phyloP scores from a whole-genome alignment of 2,888 invertebrate genomes.

The Galerucella nymphaeae region DNA sequence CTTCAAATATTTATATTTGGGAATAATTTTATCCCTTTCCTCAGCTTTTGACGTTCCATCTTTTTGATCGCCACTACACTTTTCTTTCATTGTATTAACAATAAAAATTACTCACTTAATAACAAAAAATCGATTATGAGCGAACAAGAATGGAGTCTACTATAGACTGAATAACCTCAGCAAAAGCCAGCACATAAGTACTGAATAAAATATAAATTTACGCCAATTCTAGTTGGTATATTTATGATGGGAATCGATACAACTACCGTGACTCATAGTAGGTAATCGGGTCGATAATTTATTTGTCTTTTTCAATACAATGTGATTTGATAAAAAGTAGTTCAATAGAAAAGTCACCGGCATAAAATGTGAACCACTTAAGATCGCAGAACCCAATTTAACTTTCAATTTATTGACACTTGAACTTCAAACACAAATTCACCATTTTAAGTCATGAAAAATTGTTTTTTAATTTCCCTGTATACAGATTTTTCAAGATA shows the following conservation, averaged over 20 bases:
- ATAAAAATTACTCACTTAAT: background rate
- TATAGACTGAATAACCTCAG: background rate
- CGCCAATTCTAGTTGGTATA: background rate
- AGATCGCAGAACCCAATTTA: too few species aligned
- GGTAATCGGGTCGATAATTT: background rate
- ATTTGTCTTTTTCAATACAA: background rate
- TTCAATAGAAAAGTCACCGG: too few species aligned
- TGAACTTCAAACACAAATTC: too few species aligned
- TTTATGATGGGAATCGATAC: slow-evolving; percentile 13
- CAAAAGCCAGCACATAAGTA: slow-evolving; percentile 16
- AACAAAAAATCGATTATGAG: too few species aligned
- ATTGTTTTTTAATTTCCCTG: too few species aligned
- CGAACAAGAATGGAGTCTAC: background rate
- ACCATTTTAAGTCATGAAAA: too few species aligned
- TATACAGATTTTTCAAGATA: too few species aligned
- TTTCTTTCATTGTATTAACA: slow-evolving; percentile 16
- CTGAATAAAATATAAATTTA: slow-evolving; percentile 32
- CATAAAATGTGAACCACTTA: too few species aligned
- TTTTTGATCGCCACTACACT: slow-evolving; percentile 10
- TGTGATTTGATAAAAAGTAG: too few species aligned
- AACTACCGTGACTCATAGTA: background rate
- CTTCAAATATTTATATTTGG: slow-evolving; percentile 23
- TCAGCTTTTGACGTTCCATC: slow-evolving; percentile 10
- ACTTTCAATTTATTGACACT: too few species aligned
- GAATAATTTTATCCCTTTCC: slow-evolving; percentile 34